Evolutionary conservation across 2,113 vertebrate species (phyloP).

Genomic region (Phainopepla nitens): DNA sequence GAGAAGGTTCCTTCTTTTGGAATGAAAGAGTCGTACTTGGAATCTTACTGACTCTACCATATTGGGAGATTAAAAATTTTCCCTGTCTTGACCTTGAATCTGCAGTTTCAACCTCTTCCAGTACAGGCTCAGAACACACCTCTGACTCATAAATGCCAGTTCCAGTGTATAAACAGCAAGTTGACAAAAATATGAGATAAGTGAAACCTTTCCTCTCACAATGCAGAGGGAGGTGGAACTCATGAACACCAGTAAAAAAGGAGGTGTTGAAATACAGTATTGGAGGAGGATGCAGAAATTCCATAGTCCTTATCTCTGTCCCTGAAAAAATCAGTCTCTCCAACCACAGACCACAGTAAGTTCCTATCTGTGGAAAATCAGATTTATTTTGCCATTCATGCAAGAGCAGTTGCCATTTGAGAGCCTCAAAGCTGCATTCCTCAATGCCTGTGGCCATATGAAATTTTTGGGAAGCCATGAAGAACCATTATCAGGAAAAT

Average conservation of each 20-base stretch:
- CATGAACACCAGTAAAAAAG: background rate
- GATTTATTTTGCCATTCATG: background rate
- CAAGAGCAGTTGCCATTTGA: background rate
- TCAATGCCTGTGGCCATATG: background rate
- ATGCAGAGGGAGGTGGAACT: background rate
- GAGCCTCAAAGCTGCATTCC: background rate
- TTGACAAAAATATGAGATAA: background rate
- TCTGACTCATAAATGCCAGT: background rate
- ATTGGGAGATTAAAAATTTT: background rate
- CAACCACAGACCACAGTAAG: background rate
- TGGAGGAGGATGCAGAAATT: background rate
- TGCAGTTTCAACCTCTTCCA: background rate
- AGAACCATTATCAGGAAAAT: background rate
- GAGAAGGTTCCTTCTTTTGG: background rate
- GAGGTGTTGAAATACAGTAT: background rate
- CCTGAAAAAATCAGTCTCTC: background rate
- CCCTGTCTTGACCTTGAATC: background rate
- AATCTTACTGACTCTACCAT: background rate
- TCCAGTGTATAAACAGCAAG: background rate
- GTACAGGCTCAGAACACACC: background rate
- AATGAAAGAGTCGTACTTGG: background rate
- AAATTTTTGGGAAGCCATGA: background rate
- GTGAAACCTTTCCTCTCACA: background rate
- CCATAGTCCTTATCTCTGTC: background rate
- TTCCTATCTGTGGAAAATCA: background rate